phyloP scores from a whole-genome alignment of 2,797 vertebrate species.

The Enteromius mattozi region DNA sequence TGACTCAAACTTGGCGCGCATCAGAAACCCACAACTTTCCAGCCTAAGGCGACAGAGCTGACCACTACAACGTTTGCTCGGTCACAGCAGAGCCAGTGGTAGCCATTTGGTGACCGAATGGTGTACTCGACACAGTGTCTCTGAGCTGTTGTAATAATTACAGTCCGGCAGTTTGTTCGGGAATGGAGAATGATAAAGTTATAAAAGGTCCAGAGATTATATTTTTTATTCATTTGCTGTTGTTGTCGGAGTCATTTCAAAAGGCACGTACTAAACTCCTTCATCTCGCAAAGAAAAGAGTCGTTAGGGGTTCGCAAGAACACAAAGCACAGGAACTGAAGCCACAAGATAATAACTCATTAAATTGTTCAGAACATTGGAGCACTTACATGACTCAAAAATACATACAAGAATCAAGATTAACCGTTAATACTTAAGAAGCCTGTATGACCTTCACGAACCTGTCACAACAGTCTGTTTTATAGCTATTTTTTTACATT shows the following conservation, averaged over 20 bases:
- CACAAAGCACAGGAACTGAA: not conserved
- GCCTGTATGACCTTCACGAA: not conserved
- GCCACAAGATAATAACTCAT: not conserved
- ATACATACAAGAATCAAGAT: not conserved
- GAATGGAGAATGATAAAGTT: slow-evolving; percentile 60
- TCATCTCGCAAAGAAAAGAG: slow-evolving; percentile 45
- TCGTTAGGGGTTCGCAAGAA: not conserved
- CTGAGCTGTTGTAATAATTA: slow-evolving; percentile 65
- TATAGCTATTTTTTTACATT: not conserved
- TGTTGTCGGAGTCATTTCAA: slow-evolving; percentile 37
- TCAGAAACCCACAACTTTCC: slow-evolving; percentile 68
- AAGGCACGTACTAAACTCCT: slow-evolving; percentile 19
- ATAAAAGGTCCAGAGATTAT: slow-evolving; percentile 46
- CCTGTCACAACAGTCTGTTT: not conserved
- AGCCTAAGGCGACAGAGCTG: slow-evolving; percentile 66
- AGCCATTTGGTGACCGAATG: slow-evolving; percentile 62
- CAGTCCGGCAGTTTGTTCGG: slow-evolving; percentile 48
- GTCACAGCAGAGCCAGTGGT: slow-evolving; percentile 58
- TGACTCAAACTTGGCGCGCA: slow-evolving; percentile 65
- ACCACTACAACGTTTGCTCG: slow-evolving; percentile 69
- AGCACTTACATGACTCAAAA: not conserved
- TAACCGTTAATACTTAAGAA: not conserved
- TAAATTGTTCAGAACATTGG: not conserved
- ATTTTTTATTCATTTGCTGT: slow-evolving; percentile 31
- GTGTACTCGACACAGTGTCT: slow-evolving; percentile 58